Conservation (phyloP, 2,113 vertebrate species). For the Leptocoma aspasia region DNA sequence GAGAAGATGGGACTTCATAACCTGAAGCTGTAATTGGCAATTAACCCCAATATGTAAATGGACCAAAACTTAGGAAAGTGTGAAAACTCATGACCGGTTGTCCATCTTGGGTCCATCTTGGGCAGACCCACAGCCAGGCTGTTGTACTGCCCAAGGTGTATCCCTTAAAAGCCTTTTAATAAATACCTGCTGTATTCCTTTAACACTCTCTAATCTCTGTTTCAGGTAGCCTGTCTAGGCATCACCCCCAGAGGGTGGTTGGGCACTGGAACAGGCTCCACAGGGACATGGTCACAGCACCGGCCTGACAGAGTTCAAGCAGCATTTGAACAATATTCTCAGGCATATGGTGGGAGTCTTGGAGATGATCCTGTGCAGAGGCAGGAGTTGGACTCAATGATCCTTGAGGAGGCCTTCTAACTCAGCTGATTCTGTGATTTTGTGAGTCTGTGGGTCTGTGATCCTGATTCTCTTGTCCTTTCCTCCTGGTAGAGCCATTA, state of each 20-base stretch:
- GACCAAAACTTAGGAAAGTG: background rate
- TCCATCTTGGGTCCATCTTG: background rate
- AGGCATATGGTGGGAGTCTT: too few species aligned
- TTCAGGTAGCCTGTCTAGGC: background rate
- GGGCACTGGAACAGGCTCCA: background rate
- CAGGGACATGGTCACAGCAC: background rate
- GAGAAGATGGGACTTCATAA: background rate
- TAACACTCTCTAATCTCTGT: background rate
- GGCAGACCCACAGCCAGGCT: background rate
- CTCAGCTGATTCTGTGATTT: background rate
- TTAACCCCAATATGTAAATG: background rate
- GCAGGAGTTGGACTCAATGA: rapidly evolving
- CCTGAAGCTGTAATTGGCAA: background rate
- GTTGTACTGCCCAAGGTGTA: background rate
- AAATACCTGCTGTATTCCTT: background rate
- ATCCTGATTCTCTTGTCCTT: background rate
- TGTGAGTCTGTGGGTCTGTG: background rate
- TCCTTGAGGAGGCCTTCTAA: background rate
- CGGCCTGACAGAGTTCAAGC: background rate
- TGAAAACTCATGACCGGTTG: background rate
- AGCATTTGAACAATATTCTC: background rate
- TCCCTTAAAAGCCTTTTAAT: background rate
- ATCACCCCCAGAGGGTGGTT: background rate
- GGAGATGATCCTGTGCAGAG: background rate
- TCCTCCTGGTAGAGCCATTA: background rate